Evolutionary conservation across 1,140 invertebrate species (phyloP), one percentile per base, ranked within the genome.

Genomic region (Drosophila arawakana): DNA sequence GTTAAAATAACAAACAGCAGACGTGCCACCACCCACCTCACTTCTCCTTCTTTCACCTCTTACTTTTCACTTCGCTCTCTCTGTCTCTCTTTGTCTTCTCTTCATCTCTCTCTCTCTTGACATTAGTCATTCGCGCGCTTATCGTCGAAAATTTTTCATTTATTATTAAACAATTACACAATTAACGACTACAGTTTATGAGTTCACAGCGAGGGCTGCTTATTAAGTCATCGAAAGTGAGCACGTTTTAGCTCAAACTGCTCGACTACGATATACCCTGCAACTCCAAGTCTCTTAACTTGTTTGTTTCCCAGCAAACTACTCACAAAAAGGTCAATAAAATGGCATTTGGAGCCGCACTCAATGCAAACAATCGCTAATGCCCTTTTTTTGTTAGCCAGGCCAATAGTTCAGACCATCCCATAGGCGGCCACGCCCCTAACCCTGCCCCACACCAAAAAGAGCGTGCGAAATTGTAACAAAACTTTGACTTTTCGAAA

Each of bases 61-160:
- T 52, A n/a, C 2, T 3, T 6, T 30, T 30, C 25, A 0, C 4
- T 30, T 30, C 25, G 0, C 18, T 34, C 18, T 30, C 63, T 10
- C 61, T 46, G n/a, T n/a, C 49, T 18, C 59, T 47, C 15, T 25
- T 21, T 21, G 18, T 21, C 18, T 21, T 21, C 11, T 8, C 54
- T 11, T 8, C 4, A 1, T 13, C 34, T 25, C 44, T 11, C 57
- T 9, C 59, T 4, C 43, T 13, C 25, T 6, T 15, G 39, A 50
- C 21, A 65, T 81, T 81, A 81, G 79, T 85, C 81, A 81, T 71
- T 49, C 58, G 49, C 8, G 5, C 37, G 77, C 73, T 77, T 84
- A 84, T 84, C 77, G 80, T 43, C 81, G 25, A 78, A 30, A 71
- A 81, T 77, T 68, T 74, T 71, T 18, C 71, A 67, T 49, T 43